Evolutionary conservation across 1,140 invertebrate genomes (phyloP).

Genomic region (Prorops nasuta): DNA sequence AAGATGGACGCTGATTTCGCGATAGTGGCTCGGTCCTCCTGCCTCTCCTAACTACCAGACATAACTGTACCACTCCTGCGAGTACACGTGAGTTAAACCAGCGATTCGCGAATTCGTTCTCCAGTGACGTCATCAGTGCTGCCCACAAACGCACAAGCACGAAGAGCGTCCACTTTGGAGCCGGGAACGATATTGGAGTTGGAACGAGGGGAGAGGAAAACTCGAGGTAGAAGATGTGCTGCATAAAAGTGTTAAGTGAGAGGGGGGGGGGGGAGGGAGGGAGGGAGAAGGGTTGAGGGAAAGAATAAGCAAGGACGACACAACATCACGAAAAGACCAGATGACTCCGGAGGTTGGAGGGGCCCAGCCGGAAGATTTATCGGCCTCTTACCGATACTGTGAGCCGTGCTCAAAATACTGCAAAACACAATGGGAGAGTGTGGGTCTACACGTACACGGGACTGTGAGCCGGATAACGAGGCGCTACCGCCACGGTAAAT

Average conservation of each 20-base stretch:
- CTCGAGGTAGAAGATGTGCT: no score
- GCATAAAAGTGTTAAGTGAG: no score
- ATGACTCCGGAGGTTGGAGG: constrained; percentile 20
- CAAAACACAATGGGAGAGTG: constrained; percentile 35
- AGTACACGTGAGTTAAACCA: not conserved
- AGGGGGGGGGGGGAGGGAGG: not conserved
- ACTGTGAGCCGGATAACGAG: constrained; percentile 45
- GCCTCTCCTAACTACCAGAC: constrained; percentile 18
- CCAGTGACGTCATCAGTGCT: no score
- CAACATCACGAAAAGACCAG: constrained; percentile 4
- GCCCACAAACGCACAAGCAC: no score
- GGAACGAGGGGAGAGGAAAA: no score
- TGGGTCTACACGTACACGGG: constrained; percentile 1
- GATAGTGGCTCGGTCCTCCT: constrained; percentile 42
- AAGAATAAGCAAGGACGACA: constrained; percentile 15
- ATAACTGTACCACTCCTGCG: constrained; percentile 23
- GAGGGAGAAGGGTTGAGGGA: constrained; percentile 8
- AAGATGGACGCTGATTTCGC: constrained; percentile 50
- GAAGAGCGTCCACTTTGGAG: no score
- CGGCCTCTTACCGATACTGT: constrained; percentile 48
- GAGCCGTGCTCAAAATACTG: constrained; percentile 51
- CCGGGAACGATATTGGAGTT: no score
- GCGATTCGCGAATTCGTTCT: no score
- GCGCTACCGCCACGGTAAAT: constrained; percentile 49
- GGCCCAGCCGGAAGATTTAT: constrained; percentile 47